Evolutionary conservation across 2,113 vertebrate genomes (phyloP), one percentile per base, ranked within the genome.

Genomic region (Chaenogobius annularis): DNA sequence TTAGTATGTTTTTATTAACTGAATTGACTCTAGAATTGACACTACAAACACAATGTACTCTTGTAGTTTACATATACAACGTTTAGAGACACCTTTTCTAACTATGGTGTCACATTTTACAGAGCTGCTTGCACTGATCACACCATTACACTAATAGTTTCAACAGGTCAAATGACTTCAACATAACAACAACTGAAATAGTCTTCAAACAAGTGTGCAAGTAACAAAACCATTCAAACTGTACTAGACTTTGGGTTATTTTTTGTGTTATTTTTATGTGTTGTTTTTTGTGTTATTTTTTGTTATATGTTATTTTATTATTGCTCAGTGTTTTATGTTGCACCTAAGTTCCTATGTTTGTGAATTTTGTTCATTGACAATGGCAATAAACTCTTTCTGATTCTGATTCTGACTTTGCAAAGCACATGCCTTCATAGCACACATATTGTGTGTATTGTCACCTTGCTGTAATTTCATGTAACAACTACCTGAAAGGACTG

Each of bases 51-150:
- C 5, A 52, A 17, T 5, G 54, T 59, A 12, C 23, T 3, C 1
- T 10, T 59, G 23, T 59, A 59, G 31, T 14, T 31, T 31, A 40
- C 7, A 14, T 31, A 1, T 14, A 58, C 12, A 59, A 31, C 20
- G 31, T 59, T 61, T 9, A 35, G 13, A 61, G 23, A 35, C 26
- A 59, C 17, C 14, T 69, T 81, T 85, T 85, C 73, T 40, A 69
- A 56, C 35, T 61, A 61, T 73, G 69, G 84, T 88, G 88, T 84
- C 23, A 89, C 78, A 88, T 90, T 89, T 74, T 50, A 46, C 44
- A 10, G 62, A 26, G 43, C 44, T 83, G 67, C 83, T 87, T 86
- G 74, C 76, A 68, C 73, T 19, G 76, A 52, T 78, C 75, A 74
- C 19, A 68, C 43, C 23, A 23, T 69, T 47, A 52, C 67, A 56